A percentile compares a stretch with the other conserved stretches of the same genome.
Conservation (phyloP, 92 coral and sea anemone species). For the Palythoa grandis region DNA sequence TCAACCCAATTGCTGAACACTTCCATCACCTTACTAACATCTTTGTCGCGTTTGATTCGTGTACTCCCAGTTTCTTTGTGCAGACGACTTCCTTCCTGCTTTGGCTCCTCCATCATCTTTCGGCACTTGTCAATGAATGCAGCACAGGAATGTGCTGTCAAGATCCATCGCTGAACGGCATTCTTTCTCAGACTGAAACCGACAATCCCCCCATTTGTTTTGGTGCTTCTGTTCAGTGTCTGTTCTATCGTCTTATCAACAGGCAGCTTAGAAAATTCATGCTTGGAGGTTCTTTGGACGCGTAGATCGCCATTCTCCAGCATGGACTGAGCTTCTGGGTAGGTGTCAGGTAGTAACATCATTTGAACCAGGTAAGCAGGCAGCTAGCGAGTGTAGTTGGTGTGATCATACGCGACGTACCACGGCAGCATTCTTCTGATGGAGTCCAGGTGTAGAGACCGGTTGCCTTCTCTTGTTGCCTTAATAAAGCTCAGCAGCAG, state of each 20-base stretch:
- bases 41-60: not conserved
- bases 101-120: not conserved
- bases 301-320: conserved; percentile 65
- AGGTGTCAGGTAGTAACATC: conserved; percentile 55
- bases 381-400: conserved; percentile 59
- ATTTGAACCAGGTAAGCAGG: conserved; percentile 62
- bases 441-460: conserved; percentile 49
- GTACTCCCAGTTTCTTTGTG: not conserved
- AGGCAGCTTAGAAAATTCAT: conserved; percentile 65
- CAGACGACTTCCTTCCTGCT: not conserved
- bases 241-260: conserved; percentile 75
- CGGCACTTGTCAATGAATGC: not conserved
- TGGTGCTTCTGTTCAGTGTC: conserved; percentile 23
- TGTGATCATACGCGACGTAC: conserved; percentile 55
- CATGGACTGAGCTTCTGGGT: conserved; percentile 66
- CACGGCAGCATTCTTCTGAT: conserved; percentile 44
- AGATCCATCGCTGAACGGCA: conserved; percentile 77
- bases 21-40: conserved; percentile 48
- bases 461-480: conserved; percentile 48
- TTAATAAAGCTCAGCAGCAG: conserved; percentile 22
- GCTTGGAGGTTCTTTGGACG: conserved; percentile 57
- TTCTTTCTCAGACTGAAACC: not conserved
- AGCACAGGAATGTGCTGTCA: conserved; percentile 16
- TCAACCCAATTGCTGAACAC: conserved; percentile 61
- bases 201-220: not conserved